phyloP scores from a whole-genome alignment of 1,140 invertebrate species.

The Drosophila sturtevanti region DNA sequence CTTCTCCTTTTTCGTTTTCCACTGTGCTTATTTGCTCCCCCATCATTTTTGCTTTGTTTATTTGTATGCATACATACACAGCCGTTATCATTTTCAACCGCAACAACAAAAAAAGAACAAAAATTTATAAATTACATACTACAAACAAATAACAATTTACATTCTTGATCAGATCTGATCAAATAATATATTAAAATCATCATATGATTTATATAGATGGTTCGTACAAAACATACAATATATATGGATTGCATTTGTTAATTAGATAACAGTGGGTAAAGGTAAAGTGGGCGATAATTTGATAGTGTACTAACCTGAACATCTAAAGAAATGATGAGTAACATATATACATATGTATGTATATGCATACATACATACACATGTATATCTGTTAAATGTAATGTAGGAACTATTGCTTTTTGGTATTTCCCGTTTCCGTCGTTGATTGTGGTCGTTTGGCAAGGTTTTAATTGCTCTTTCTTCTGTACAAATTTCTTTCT shows the following conservation, averaged over 20 bases:
- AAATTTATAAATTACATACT: not conserved
- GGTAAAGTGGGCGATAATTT: no score
- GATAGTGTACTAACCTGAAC: no score
- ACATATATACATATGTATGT: no score
- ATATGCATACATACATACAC: no score
- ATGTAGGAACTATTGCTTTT: not conserved
- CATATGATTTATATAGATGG: no score
- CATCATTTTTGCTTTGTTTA: slow-evolving; percentile 5
- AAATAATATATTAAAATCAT: no score
- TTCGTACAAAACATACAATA: no score
- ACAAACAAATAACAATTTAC: no score
- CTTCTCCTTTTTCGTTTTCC: slow-evolving; percentile 24
- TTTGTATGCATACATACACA: not conserved
- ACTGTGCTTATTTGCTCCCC: slow-evolving; percentile 18
- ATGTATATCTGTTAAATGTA: not conserved
- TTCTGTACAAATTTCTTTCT: slow-evolving; percentile 20
- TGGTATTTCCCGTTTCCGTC: not conserved
- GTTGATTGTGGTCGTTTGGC: not conserved
- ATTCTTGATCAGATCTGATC: no score
- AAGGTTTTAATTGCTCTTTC: slow-evolving; percentile 9
- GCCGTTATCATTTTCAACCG: slow-evolving; percentile 21
- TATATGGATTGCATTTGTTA: no score
- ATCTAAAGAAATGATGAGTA: no score
- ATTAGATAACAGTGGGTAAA: no score
- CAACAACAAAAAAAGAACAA: slow-evolving; percentile 15